Evolutionary conservation across 1,140 invertebrate genomes (phyloP).

Genomic region (Coptotermes formosanus): DNA sequence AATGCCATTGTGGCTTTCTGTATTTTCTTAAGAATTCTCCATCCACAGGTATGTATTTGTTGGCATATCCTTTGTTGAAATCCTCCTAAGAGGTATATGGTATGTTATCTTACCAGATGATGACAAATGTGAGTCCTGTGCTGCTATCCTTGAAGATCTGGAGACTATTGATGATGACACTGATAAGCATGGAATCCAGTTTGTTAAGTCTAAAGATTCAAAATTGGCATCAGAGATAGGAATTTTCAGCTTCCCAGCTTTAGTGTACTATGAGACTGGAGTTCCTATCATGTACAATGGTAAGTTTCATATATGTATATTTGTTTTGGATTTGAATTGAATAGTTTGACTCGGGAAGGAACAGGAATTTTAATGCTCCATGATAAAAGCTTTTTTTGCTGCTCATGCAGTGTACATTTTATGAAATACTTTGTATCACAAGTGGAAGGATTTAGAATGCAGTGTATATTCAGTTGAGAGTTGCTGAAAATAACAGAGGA

Average conservation of each 20-base stretch:
- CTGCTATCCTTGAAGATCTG: conserved; percentile 80
- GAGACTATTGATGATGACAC: conserved; percentile 94
- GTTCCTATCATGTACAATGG: conserved; percentile 93
- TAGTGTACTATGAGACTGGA: conserved; percentile 90
- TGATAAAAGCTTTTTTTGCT: no score
- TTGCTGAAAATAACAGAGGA: no score
- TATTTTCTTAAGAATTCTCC: not conserved
- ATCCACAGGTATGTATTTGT: not conserved
- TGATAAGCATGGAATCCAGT: conserved; percentile 88
- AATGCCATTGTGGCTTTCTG: no score
- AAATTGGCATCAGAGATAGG: conserved; percentile 87
- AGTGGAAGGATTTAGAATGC: no score
- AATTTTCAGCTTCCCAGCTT: conserved; percentile 84
- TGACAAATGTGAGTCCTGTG: conserved; percentile 78
- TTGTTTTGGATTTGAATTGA: no score
- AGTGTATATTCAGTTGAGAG: no score
- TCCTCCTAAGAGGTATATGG: not conserved
- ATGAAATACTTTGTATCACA: no score
- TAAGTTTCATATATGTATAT: conserved; percentile 49
- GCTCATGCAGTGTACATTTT: no score
- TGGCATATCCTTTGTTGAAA: not conserved
- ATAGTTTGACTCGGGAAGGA: no score
- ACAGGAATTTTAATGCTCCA: no score
- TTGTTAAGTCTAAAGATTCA: conserved; percentile 89
- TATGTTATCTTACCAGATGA: conserved; percentile 60